Percentiles rank a stretch among this genome's conserved stretches.
phyloP scores from a whole-genome alignment of 2,797 vertebrate genomes.

The Chaetophractus vellerosus region DNA sequence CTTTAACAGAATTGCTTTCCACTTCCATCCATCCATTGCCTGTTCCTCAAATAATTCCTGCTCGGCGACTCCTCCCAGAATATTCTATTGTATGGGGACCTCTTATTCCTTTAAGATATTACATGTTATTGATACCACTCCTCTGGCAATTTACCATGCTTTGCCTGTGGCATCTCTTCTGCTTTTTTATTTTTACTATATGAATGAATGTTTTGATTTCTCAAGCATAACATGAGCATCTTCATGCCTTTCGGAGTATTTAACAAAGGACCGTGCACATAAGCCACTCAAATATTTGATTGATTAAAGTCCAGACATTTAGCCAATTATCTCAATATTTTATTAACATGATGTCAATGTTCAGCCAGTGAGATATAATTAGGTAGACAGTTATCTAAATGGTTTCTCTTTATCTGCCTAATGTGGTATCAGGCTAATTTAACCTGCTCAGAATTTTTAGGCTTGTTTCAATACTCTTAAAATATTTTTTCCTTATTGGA shows the following conservation, averaged over 20 bases:
- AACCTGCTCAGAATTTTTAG: background rate
- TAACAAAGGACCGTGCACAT: background rate
- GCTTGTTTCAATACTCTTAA: conserved; percentile 29
- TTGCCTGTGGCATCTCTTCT: background rate
- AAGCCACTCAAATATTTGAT: background rate
- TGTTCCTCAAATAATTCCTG: background rate
- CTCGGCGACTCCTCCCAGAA: background rate
- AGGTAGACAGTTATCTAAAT: background rate
- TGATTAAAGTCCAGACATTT: background rate
- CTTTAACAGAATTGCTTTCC: background rate
- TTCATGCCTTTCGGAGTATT: background rate
- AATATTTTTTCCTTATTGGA: conserved; percentile 10
- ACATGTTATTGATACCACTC: background rate
- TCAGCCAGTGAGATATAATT: background rate
- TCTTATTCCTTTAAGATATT: background rate
- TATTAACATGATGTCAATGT: background rate
- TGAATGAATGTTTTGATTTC: background rate
- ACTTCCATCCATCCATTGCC: background rate
- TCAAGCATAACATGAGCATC: background rate
- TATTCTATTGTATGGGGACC: background rate
- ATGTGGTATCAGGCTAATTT: background rate
- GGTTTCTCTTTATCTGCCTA: background rate
- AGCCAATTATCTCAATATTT: background rate
- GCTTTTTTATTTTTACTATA: background rate
- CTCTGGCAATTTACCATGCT: background rate